phyloP scores from a whole-genome alignment of 1,140 invertebrate genomes.

The Linepithema humile region DNA sequence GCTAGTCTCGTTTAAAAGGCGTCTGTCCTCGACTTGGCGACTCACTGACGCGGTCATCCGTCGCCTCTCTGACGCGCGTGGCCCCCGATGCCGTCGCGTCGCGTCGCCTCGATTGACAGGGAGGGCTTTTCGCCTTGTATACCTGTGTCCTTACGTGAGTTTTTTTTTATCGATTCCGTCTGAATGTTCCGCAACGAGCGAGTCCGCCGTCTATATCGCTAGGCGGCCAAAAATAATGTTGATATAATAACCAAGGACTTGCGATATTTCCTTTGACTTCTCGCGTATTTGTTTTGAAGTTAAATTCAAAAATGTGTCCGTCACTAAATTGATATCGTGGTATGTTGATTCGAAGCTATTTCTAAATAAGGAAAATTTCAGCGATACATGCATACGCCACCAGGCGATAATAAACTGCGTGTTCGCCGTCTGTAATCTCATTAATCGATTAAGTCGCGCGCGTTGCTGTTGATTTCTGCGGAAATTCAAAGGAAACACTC shows the following conservation, averaged over 20 bases:
- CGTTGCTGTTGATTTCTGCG: background rate
- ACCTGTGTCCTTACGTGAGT: slow-evolving; percentile 9
- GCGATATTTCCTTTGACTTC: no score
- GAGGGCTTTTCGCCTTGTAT: background rate
- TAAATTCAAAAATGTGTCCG: no score
- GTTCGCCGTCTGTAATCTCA: background rate
- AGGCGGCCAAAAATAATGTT: background rate
- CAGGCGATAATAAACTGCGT: background rate
- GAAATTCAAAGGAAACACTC: background rate
- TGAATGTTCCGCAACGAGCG: background rate
- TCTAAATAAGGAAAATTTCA: slow-evolving; percentile 1
- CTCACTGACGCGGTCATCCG: slow-evolving; percentile 64
- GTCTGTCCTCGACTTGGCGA: slow-evolving; percentile 65
- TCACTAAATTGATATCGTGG: no score
- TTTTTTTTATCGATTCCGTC: slow-evolving; percentile 17
- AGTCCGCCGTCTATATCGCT: background rate
- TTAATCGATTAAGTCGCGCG: background rate
- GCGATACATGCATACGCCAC: background rate
- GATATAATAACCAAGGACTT: no score
- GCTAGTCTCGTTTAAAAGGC: slow-evolving; percentile 61
- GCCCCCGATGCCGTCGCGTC: slow-evolving; percentile 20
- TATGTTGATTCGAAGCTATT: no score
- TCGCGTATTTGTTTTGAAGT: no score
- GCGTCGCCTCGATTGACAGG: slow-evolving; percentile 37
- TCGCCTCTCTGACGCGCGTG: slow-evolving; percentile 56